Evolutionary conservation across 2,113 vertebrate species (phyloP).

Genomic region (Poeciliopsis prolifica): DNA sequence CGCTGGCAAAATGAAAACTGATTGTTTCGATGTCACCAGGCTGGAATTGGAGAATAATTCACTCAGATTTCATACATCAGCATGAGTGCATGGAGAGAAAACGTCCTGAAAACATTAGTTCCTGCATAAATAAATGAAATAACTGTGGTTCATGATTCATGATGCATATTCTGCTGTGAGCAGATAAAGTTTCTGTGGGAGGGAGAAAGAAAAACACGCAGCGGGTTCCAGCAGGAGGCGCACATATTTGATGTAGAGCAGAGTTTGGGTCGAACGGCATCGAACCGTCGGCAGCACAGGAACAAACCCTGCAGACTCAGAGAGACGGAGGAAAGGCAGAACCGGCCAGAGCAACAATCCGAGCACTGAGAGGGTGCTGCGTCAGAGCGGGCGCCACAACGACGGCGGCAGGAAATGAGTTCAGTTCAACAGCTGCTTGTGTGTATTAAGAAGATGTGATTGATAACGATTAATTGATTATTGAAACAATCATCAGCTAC

Average conservation of each 20-base stretch:
- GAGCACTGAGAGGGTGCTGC: no score
- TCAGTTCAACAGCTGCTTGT: no score
- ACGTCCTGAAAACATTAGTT: neutral
- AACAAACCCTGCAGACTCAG: conserved; percentile 57
- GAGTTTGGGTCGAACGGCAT: conserved; percentile 62
- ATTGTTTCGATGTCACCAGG: conserved; percentile 15
- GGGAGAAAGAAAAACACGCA: conserved; percentile 48
- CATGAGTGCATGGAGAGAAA: neutral
- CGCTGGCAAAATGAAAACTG: conserved; percentile 39
- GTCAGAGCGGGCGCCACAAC: no score
- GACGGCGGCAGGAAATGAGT: no score
- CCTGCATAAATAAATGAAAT: neutral
- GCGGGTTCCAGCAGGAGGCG: conserved; percentile 51
- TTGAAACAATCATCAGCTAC: no score
- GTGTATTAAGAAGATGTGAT: no score
- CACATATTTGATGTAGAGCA: conserved; percentile 64
- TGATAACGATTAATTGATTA: no score
- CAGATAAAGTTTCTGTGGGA: neutral
- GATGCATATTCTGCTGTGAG: conserved; percentile 2
- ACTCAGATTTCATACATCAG: conserved; percentile 4
- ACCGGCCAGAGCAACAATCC: no score
- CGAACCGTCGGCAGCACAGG: conserved; percentile 59
- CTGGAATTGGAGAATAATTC: conserved; percentile 48
- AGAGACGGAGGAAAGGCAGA: neutral
- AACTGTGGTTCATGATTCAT: neutral